Conservation (phyloP, 1,140 invertebrate species). For the Lepidotrigona ventralis region DNA sequence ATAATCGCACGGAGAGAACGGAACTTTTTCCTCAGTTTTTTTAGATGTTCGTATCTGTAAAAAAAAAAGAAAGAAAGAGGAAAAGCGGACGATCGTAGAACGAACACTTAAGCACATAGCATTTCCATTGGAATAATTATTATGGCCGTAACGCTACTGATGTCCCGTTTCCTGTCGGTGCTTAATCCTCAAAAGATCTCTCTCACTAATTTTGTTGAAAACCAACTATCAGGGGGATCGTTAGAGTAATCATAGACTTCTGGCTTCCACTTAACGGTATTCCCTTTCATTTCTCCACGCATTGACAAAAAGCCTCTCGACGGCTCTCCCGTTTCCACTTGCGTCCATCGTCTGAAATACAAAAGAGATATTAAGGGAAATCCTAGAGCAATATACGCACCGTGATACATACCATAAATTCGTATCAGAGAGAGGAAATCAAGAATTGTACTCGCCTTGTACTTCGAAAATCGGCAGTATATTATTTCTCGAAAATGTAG, state of each 20-base stretch:
- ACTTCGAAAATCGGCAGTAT: no score
- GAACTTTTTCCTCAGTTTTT: not conserved
- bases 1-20: not conserved
- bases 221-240: not conserved
- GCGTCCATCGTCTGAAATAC: not conserved
- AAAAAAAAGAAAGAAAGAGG: not conserved
- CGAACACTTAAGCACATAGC: not conserved
- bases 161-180: not conserved
- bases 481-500: no score
- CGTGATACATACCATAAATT: no score
- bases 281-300: not conserved
- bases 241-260: constrained; percentile 10
- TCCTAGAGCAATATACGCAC: no score
- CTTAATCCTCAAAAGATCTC: not conserved
- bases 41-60: not conserved
- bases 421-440: no score
- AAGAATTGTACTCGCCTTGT: no score
- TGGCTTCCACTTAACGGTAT: not conserved
- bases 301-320: not conserved
- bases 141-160: constrained; percentile 5
- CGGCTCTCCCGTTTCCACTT: no score
- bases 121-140: not conserved
- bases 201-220: not conserved
- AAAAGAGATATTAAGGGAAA: not conserved
- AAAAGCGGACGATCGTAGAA: no score